Base-by-base conservation (phyloP, 2,888 invertebrate species). In the Scelioninae gen. 1 region DNA sequence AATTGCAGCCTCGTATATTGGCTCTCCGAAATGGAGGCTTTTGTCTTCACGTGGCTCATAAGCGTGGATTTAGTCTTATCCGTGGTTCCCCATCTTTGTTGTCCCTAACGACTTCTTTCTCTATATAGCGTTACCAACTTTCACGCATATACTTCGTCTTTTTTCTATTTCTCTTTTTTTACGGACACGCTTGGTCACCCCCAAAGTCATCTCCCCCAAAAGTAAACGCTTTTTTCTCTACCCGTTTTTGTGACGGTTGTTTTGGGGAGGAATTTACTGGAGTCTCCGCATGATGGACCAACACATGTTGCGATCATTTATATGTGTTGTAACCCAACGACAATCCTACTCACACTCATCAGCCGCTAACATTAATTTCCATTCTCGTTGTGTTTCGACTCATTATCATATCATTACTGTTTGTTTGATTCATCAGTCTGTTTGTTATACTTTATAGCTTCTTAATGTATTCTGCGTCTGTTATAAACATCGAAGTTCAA, bases 321-420 rank as follows among this genome's bases (percentile, higher is more conserved):
- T 43, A 32, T 45, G 49, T 51, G 58, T 23, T 32, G 32, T 45
- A 2, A 29, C 4, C 34, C 9, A 55, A 56, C 55, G 60, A 62
- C 43, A 40, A 15, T 55, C 5, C 32, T 5, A 34, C 34, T 34
- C 5, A 34, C 34, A 34, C n/a, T n/a, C n/a, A n/a, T 45, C 55
- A 58, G 40, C 34, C 45, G n/a, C 40, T n/a, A 45, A 49, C 45
- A 45, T 53, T 74, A 16, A 63, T 63, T 74, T 62, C 72, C 72
- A 51, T 62, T 32, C 32, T 51, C 11, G 43, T 32, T 38, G 53
- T 87, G 86, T 88, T 90, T 87, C 87, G 86, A 89, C 91, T 91
- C 91, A 91, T 91, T 90, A 91, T 91, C 90, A 91, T 91, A 89
- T 88, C 86, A 89, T 91, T 90, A 91, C 89, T 90, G 89, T 90